These are phyloP conservation scores for Sciurus niger DNA, from an alignment of 2,113 vertebrate species.

Conservation along the genomic window DNA sequence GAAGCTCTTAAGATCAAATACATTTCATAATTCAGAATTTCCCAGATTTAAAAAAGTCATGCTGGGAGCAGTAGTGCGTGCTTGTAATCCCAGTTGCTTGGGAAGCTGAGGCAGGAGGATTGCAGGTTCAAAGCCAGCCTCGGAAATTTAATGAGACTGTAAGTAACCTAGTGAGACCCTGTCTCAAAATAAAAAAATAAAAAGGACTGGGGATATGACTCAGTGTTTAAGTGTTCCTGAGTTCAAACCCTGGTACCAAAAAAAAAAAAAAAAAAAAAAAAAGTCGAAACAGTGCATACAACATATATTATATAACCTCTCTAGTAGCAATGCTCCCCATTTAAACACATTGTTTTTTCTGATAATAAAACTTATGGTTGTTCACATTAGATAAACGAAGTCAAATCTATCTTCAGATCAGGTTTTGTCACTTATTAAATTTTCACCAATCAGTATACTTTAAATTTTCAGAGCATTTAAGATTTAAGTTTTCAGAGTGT, in stretches of 20 bases:
- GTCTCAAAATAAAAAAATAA: too few relatives aligned
- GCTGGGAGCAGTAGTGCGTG: too few relatives aligned
- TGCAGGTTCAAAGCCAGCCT: too few relatives aligned
- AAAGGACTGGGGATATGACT: too few relatives aligned
- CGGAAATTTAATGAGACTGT: too few relatives aligned
- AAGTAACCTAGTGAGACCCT: too few relatives aligned
- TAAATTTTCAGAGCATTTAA: background rate
- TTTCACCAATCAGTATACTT: background rate
- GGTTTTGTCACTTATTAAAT: background rate
- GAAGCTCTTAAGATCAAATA: background rate
- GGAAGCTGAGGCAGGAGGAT: too few relatives aligned
- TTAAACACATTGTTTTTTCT: background rate
- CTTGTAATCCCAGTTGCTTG: too few relatives aligned
- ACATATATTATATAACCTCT: background rate
- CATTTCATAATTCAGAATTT: slow-evolving; percentile 26
- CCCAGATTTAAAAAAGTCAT: background rate
- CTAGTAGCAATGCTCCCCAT: background rate
- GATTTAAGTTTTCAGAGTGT: slow-evolving; percentile 1
- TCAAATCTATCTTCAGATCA: background rate
- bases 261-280: background rate
- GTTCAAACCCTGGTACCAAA: too few relatives aligned
- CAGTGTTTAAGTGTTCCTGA: too few relatives aligned
- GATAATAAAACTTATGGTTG: background rate
- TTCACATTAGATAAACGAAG: background rate
- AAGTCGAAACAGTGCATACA: background rate